Conservation (phyloP, 2,113 vertebrate species). For the Mastomys natalensis region DNA sequence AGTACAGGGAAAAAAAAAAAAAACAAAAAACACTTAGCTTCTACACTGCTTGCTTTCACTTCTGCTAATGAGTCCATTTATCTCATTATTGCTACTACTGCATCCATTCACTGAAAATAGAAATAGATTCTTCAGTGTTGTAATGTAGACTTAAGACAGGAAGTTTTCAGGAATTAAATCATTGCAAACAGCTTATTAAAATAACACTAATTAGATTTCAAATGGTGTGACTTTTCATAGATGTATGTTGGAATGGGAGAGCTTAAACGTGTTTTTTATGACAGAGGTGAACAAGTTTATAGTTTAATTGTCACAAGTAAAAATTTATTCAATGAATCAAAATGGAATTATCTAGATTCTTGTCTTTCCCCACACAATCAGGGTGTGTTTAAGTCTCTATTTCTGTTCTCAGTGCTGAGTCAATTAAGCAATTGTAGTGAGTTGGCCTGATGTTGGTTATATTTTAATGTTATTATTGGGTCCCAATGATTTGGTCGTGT, state of each 20-base stretch:
- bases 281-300: constrained; percentile 58
- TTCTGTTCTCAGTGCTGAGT: not conserved
- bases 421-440: not conserved
- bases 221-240: constrained; percentile 76
- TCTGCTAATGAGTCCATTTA: not conserved
- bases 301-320: constrained; percentile 73
- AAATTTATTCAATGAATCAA: too few relatives aligned
- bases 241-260: constrained; percentile 68
- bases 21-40: not conserved
- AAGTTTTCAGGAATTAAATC: constrained; percentile 73
- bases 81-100: not conserved
- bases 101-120: not conserved
- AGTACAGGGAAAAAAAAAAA: not conserved
- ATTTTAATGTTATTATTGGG: too few relatives aligned
- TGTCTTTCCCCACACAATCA: not conserved
- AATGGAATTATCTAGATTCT: not conserved
- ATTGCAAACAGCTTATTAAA: constrained; percentile 87
- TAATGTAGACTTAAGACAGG: too few relatives aligned
- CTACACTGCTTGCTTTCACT: not conserved
- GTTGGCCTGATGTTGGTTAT: too few relatives aligned
- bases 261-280: constrained; percentile 70
- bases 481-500: too few relatives aligned
- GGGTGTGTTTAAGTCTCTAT: not conserved
- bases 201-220: constrained; percentile 86
- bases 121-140: too few relatives aligned